phyloP scores from a whole-genome alignment of 2,888 invertebrate species.

The Drosophila niveifrons region DNA sequence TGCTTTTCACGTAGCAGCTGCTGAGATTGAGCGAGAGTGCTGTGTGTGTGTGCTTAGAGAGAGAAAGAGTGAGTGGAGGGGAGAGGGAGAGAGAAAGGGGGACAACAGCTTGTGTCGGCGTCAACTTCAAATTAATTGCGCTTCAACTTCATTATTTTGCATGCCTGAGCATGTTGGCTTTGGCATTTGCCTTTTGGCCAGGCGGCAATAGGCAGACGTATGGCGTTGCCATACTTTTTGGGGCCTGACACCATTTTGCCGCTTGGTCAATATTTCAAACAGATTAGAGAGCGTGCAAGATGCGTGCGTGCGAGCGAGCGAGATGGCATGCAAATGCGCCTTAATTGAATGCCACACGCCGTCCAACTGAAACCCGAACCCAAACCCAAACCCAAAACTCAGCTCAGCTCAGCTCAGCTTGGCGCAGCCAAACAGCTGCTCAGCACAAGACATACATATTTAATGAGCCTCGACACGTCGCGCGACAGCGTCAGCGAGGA shows the following conservation, averaged over 20 bases:
- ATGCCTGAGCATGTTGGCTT: slow-evolving; percentile 69
- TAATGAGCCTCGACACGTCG: slow-evolving; percentile 77
- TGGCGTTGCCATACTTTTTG: slow-evolving; percentile 45
- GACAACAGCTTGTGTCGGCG: slow-evolving; percentile 22
- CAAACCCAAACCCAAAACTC: neutral
- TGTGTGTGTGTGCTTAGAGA: slow-evolving; percentile 11
- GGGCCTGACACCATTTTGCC: slow-evolving; percentile 74
- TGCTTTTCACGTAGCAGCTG: slow-evolving; percentile 1
- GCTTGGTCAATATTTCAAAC: slow-evolving; percentile 79
- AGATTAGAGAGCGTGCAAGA: slow-evolving; percentile 65
- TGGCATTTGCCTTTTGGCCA: slow-evolving; percentile 6
- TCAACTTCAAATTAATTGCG: slow-evolving; percentile 78
- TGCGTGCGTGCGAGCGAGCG: slow-evolving; percentile 38
- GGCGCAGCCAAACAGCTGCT: slow-evolving; percentile 63
- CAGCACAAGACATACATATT: slow-evolving; percentile 78
- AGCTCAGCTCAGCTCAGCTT: slow-evolving; percentile 6
- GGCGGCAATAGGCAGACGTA: neutral
- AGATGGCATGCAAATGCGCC: slow-evolving; percentile 63
- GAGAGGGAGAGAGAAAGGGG: neutral
- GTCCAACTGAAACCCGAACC: slow-evolving; percentile 17
- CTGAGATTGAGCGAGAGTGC: slow-evolving; percentile 20
- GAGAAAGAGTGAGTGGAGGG: neutral
- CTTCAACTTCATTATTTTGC: slow-evolving; percentile 80
- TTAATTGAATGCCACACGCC: slow-evolving; percentile 71
- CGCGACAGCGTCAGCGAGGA: slow-evolving; percentile 51